These are phyloP conservation scores for Cygnus buccinator DNA, from an alignment of 2,113 vertebrate genomes.

Conservation along the genomic window DNA sequence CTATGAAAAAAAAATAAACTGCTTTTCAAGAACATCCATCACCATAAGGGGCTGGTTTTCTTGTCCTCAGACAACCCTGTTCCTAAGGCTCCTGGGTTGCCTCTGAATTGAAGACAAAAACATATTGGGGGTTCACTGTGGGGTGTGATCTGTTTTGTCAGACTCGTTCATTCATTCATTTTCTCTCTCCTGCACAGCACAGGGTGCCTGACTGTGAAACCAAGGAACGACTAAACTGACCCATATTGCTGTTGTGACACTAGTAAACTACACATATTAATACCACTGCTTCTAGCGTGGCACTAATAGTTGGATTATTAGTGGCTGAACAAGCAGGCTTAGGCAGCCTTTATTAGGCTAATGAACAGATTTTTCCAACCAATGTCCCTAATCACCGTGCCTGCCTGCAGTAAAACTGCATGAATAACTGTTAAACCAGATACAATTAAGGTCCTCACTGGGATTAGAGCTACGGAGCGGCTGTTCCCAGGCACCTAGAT, in stretches of 20 bases:
- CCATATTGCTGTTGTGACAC: constrained; percentile 57
- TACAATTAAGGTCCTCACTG: constrained; percentile 73
- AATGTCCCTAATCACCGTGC: constrained; percentile 68
- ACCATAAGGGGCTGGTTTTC: constrained; percentile 54
- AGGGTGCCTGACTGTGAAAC: not conserved
- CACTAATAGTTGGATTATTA: constrained; percentile 76
- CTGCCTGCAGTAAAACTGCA: constrained; percentile 58
- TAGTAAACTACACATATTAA: constrained; percentile 62
- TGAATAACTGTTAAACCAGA: constrained; percentile 68
- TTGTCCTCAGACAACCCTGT: constrained; percentile 78
- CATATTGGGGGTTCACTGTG: not conserved
- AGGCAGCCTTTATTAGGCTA: constrained; percentile 79
- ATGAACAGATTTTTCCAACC: constrained; percentile 76
- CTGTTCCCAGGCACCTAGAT: constrained; percentile 65
- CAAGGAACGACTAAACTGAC: not conserved
- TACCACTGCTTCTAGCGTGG: constrained; percentile 55
- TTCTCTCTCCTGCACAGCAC: not conserved
- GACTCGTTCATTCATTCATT: not conserved
- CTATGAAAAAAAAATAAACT: constrained; percentile 72
- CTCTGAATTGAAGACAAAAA: constrained; percentile 33
- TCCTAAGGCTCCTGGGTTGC: constrained; percentile 40
- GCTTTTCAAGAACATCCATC: constrained; percentile 79
- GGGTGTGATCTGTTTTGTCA: not conserved
- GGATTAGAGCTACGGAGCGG: constrained; percentile 70
- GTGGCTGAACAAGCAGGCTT: constrained; percentile 74